Evolutionary conservation across 2,888 invertebrate species (phyloP), one percentile per base, ranked within the genome.

Genomic region (Ichneumoninae sp.): DNA sequence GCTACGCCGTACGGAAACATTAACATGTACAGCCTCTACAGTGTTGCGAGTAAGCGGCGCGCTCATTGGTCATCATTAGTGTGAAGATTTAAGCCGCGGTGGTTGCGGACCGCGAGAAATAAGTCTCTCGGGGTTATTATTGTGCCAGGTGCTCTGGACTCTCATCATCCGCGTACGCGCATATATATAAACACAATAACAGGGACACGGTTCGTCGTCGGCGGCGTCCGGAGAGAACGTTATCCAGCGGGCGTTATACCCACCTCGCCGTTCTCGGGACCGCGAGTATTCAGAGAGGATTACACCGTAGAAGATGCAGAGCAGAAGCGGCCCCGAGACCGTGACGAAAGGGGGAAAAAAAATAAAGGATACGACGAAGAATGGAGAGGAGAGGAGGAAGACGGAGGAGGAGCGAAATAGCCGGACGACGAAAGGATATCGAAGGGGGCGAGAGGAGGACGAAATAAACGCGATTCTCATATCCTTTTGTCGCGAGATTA

Each of bases 401-500:
- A 72, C 44, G 65, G 26, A 47, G 74, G 50, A 5, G 33, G 30
- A 22, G 30, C 5, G n/a, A 26, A 40, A 72, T 40, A 47, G 69
- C 60, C 52, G 78, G 52, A 68, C 36, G 36, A 71, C 40, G 65
- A 76, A 78, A 52, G 19, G 65, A 57, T 62, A 62, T 65, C 76
- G 71, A 50, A 71, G 66, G 65, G 54, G 71, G 71, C 66, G 69
- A 69, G 74, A 69, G 68, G 69, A 78, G 65, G 74, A 74, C 80
- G 13, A 40, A 70, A 71, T 52, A 71, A 77, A 71, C 57, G 57
- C 68, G 72, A 70, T 74, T 66, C 40, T 60, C 69, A 68, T 52
- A 78, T 81, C 50, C 86, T 85, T 87, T 87, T 87, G 87, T 86
- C 84, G 74, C 78, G 83, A 77, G 86, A 86, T 87, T 86, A 87